Evolutionary conservation across 2,797 vertebrate genomes (phyloP).

Genomic region (Phrynocephalus forsythii): DNA sequence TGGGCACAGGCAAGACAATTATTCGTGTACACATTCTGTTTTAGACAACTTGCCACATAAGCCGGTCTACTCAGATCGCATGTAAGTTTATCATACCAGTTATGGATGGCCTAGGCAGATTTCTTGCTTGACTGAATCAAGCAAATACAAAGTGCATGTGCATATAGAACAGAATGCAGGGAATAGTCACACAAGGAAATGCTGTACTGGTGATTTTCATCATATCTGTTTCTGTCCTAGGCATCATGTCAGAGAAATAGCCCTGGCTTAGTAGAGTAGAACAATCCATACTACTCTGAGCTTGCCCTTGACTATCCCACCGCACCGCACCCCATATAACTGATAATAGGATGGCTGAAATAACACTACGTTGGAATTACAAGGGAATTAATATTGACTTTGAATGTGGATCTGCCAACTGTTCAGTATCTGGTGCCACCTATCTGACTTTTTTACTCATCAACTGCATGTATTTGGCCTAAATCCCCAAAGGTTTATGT

Average conservation of each 20-base stretch:
- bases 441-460: not conserved
- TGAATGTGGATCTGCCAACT: not conserved
- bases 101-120: not conserved
- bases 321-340: not conserved
- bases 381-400: not conserved
- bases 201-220: not conserved
- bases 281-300: not conserved
- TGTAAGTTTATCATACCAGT: not conserved
- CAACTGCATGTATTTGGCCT: not conserved
- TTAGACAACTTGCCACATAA: too few species aligned
- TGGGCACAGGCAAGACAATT: too few species aligned
- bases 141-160: not conserved
- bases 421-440: not conserved
- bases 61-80: not conserved
- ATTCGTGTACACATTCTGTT: too few species aligned
- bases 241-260: not conserved
- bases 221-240: not conserved
- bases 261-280: not conserved
- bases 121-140: not conserved
- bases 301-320: not conserved
- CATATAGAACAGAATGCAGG: not conserved
- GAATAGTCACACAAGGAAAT: not conserved
- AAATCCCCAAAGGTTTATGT: not conserved
- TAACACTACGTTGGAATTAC: not conserved
- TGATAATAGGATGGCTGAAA: constrained; percentile 3